phyloP scores from a whole-genome alignment of 2,888 invertebrate species.

The Sympetrum striolatum region DNA sequence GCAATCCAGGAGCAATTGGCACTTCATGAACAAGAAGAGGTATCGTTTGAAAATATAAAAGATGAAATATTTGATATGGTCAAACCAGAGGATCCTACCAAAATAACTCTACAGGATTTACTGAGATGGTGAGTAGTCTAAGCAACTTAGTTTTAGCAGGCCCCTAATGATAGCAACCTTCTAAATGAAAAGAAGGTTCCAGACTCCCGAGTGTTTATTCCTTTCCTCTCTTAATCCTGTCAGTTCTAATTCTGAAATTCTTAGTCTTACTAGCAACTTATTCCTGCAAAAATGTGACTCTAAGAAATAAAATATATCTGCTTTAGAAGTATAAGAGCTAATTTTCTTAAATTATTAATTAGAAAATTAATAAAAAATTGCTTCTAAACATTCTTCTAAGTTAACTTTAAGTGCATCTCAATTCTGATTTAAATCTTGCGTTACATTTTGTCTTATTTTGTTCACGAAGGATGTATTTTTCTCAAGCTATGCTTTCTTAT shows the following conservation, averaged over 20 bases:
- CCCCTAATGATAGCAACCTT: not conserved
- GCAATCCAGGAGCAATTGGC: slow-evolving; percentile 92
- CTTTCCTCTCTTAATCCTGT: slow-evolving; percentile 44
- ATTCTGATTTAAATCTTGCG: too few relatives aligned
- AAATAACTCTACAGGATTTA: slow-evolving; percentile 87
- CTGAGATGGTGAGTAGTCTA: slow-evolving; percentile 67
- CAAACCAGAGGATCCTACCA: slow-evolving; percentile 80
- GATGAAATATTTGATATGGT: slow-evolving; percentile 99
- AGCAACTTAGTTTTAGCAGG: not conserved
- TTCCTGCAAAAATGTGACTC: too few relatives aligned
- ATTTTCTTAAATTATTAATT: too few relatives aligned
- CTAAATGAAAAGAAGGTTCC: not conserved
- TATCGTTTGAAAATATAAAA: slow-evolving; percentile 92
- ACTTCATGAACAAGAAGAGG: slow-evolving; percentile 85
- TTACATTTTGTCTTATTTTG: too few relatives aligned
- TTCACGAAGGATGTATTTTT: too few relatives aligned
- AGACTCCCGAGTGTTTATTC: not conserved
- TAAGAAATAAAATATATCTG: not conserved
- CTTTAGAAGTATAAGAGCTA: too few relatives aligned
- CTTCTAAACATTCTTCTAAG: too few relatives aligned
- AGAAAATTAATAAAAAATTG: too few relatives aligned
- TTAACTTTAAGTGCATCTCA: too few relatives aligned
- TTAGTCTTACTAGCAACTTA: too few relatives aligned
- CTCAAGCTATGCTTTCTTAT: slow-evolving; percentile 45
- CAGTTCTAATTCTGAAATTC: not conserved